Evolutionary conservation across 2,797 vertebrate species (phyloP).

Genomic region (Distichodus sexfasciatus): DNA sequence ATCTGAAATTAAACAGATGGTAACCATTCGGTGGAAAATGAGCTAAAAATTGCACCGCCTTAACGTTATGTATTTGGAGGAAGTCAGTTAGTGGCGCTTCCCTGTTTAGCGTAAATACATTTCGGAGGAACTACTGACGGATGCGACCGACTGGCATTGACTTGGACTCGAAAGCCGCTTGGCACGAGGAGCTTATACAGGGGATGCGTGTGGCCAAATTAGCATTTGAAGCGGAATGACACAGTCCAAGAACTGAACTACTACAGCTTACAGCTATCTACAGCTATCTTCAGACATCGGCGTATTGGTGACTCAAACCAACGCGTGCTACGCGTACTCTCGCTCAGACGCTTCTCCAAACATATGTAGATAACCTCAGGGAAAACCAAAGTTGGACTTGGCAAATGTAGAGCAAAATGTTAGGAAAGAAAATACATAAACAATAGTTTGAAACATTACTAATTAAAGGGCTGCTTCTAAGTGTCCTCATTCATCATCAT

Average conservation of each 20-base stretch:
- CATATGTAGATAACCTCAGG: too few relatives aligned
- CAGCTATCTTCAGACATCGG: background rate
- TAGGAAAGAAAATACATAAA: background rate
- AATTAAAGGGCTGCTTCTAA: too few relatives aligned
- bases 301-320: constrained; percentile 16
- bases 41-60: constrained; percentile 68
- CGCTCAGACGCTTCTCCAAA: background rate
- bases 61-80: constrained; percentile 61
- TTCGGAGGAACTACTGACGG: constrained; percentile 59
- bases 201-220: constrained; percentile 39
- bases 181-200: constrained; percentile 56
- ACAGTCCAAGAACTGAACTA: constrained; percentile 28
- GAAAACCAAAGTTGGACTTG: too few relatives aligned
- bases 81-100: constrained; percentile 62
- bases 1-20: constrained; percentile 79
- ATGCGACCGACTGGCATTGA: constrained; percentile 52
- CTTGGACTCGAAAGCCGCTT: constrained; percentile 50
- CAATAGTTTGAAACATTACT: background rate
- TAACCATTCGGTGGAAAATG: constrained; percentile 67
- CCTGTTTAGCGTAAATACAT: constrained; percentile 65
- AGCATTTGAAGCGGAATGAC: constrained; percentile 21
- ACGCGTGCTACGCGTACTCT: background rate
- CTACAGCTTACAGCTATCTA: constrained; percentile 9
- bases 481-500: too few relatives aligned
- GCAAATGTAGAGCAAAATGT: background rate